These are phyloP conservation scores for Pseudopipra pipra DNA, from an alignment of 2,113 vertebrate genomes.

Conservation along the genomic window DNA sequence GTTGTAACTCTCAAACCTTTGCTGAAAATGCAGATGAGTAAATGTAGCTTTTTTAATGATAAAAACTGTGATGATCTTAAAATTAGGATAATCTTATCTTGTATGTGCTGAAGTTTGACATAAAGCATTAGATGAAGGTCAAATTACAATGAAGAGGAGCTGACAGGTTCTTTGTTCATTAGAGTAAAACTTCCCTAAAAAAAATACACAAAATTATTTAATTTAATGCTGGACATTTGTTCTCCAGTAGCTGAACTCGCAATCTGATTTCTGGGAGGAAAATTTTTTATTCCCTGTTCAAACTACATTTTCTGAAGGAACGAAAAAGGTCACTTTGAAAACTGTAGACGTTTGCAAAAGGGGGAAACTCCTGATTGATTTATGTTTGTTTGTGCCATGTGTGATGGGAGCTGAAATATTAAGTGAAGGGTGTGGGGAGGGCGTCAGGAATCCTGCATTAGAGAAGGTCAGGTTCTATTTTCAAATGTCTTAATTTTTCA, in stretches of 20 bases:
- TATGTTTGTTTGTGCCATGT: neutral
- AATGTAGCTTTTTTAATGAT: neutral
- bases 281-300: neutral
- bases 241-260: neutral
- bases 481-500: conserved; percentile 10
- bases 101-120: neutral
- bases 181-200: neutral
- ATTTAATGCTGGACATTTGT: neutral
- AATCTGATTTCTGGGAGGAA: neutral
- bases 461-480: conserved; percentile 45
- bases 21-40: neutral
- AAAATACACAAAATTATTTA: neutral
- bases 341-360: neutral
- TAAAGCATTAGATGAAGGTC: neutral
- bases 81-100: conserved; percentile 2
- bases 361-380: neutral
- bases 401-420: neutral
- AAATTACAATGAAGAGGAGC: neutral
- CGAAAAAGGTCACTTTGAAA: conserved; percentile 32
- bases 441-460: neutral
- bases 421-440: neutral
- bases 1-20: neutral
- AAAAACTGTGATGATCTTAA: neutral
- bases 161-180: neutral
- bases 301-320: neutral